A percentile compares a stretch with the other conserved stretches of the same genome.
Conservation (phyloP, 2,797 vertebrate species). For the Paratrypauchen microcephalus region DNA sequence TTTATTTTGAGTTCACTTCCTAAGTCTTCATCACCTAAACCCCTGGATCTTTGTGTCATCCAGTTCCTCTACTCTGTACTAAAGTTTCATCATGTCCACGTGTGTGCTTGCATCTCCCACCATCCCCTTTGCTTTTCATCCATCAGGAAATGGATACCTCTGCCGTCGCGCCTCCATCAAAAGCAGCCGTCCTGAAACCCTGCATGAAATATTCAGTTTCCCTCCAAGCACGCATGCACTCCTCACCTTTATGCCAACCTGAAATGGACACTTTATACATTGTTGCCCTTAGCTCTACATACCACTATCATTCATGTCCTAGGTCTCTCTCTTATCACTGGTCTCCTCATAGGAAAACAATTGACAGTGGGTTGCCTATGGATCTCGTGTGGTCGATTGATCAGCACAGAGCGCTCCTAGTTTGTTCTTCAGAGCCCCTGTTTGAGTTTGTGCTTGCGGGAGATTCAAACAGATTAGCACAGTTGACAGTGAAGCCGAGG, state of each 20-base stretch:
- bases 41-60: conserved; percentile 18
- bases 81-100: conserved; percentile 53
- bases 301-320: conserved; percentile 53
- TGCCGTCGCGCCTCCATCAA: conserved; percentile 63
- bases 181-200: conserved; percentile 54
- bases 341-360: conserved; percentile 44
- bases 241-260: conserved; percentile 64
- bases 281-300: conserved; percentile 39
- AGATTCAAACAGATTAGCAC: conserved; percentile 73
- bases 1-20: neutral
- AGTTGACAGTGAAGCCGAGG: conserved; percentile 53
- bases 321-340: conserved; percentile 35
- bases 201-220: conserved; percentile 61
- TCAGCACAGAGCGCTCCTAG: conserved; percentile 48
- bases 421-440: conserved; percentile 61
- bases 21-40: neutral
- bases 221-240: conserved; percentile 54
- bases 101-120: conserved; percentile 39
- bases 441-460: conserved; percentile 77
- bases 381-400: conserved; percentile 63
- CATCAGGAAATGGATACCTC: conserved; percentile 68
- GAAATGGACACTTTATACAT: conserved; percentile 66
- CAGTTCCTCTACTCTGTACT: conserved; percentile 28
- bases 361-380: conserved; percentile 41
- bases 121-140: conserved; percentile 66